Percentiles rank a stretch among this genome's conserved stretches.
Conservation (phyloP, 2,113 vertebrate genomes). For the Uria lomvia region DNA sequence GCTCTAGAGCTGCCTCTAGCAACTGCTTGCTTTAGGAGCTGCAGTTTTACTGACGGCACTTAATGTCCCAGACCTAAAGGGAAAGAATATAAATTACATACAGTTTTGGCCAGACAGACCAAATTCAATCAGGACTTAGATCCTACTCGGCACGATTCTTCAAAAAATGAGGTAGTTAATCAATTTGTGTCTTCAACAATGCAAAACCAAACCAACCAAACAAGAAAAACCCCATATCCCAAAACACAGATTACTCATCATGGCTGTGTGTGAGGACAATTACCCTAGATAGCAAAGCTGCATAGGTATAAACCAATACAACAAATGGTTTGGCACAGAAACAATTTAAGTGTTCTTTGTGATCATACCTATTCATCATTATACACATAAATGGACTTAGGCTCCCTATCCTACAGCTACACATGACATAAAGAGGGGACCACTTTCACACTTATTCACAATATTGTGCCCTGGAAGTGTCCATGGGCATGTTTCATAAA, state of each 20-base stretch:
- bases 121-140: not conserved
- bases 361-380: not conserved
- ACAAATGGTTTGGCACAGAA: not conserved
- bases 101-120: not conserved
- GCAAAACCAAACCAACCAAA: not conserved
- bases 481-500: not conserved
- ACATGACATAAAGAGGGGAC: not conserved
- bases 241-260: not conserved
- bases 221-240: too few species aligned
- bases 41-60: not conserved
- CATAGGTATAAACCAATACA: not conserved
- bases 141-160: not conserved
- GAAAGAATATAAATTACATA: not conserved
- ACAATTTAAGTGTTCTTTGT: not conserved
- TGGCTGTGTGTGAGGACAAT: not conserved
- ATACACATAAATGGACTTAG: not conserved
- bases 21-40: not conserved
- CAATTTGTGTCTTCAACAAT: not conserved
- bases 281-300: not conserved
- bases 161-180: not conserved
- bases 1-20: not conserved
- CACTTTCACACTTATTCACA: not conserved
- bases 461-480: not conserved
- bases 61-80: not conserved
- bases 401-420: not conserved